phyloP scores from a whole-genome alignment of 2,888 invertebrate genomes.

The Petrolisthes cinctipes region DNA sequence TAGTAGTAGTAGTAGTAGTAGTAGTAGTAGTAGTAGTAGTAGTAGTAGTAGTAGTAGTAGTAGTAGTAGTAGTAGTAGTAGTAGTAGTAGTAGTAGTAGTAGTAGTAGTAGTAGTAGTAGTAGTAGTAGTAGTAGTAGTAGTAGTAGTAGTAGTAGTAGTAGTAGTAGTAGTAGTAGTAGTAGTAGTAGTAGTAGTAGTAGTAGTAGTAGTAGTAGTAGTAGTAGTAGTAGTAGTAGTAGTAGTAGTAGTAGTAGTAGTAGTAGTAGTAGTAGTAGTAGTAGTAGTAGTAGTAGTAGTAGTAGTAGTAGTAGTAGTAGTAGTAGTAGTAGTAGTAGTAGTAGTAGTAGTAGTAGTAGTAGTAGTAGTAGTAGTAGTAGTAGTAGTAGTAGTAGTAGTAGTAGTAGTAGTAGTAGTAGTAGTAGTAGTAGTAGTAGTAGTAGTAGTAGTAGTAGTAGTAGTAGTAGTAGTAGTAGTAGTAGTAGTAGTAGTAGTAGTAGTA shows the following conservation, averaged over 20 bases:
- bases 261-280: slow-evolving; percentile 22
- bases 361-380: slow-evolving; percentile 22
- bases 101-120: not conserved
- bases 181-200: slow-evolving; percentile 24
- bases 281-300: slow-evolving; percentile 24
- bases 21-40: slow-evolving; percentile 1
- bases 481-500: slow-evolving; percentile 26
- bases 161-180: slow-evolving; percentile 22
- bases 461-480: slow-evolving; percentile 24
- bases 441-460: slow-evolving; percentile 20
- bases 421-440: slow-evolving; percentile 22
- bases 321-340: slow-evolving; percentile 24
- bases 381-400: slow-evolving; percentile 24
- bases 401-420: slow-evolving; percentile 18
- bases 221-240: slow-evolving; percentile 26
- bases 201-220: slow-evolving; percentile 24
- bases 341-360: slow-evolving; percentile 22
- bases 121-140: not conserved
- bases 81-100: not conserved
- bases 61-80: slow-evolving; percentile 8
- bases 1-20: not conserved
- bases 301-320: slow-evolving; percentile 26
- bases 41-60: slow-evolving; percentile 8
- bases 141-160: slow-evolving; percentile 22
- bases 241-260: slow-evolving; percentile 22